These are phyloP conservation scores for Mesitornis unicolor DNA, from an alignment of 2,113 vertebrate species.

Conservation along the genomic window DNA sequence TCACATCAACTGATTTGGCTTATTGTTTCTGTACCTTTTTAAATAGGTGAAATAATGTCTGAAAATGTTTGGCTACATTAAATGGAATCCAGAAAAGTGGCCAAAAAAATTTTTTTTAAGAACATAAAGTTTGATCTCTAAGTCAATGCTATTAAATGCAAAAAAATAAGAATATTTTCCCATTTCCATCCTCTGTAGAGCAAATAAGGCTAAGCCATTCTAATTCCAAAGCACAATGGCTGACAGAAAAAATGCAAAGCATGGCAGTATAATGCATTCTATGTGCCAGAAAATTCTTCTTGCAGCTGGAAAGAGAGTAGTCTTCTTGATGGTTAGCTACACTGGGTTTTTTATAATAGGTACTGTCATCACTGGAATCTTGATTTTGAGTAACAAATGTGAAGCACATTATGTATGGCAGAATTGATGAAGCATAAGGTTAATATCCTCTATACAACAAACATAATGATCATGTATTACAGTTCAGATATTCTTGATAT, in stretches of 20 bases:
- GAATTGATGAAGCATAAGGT: background rate
- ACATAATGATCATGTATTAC: background rate
- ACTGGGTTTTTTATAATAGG: background rate
- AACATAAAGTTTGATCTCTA: background rate
- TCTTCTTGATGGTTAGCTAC: background rate
- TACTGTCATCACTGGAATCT: background rate
- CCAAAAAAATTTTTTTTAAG: no score
- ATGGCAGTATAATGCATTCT: background rate
- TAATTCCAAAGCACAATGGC: background rate
- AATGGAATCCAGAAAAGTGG: background rate
- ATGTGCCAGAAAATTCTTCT: background rate
- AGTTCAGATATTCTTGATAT: background rate
- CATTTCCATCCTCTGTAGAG: background rate
- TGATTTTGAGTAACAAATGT: background rate
- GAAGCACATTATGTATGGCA: no score
- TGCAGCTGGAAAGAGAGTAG: background rate
- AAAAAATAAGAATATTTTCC: no score
- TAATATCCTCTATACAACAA: background rate
- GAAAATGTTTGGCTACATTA: background rate
- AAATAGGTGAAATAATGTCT: background rate
- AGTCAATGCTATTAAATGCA: background rate
- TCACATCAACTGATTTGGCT: background rate
- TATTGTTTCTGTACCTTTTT: background rate
- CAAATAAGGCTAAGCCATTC: background rate
- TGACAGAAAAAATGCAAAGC: background rate